Base-by-base conservation (phyloP, 2,888 invertebrate species). In the Aproaerema taeniolella region DNA sequence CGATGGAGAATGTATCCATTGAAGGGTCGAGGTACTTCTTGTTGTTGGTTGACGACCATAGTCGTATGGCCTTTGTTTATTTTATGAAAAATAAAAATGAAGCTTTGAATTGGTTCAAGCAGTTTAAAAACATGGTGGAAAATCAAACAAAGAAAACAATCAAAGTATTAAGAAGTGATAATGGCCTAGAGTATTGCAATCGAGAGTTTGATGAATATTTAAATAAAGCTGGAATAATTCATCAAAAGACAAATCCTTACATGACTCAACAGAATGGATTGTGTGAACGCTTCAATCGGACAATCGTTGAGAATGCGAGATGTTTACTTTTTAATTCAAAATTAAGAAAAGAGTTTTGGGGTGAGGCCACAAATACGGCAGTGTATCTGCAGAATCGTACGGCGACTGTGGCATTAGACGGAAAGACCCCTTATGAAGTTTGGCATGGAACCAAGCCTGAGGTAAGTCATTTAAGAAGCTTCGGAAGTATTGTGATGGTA, bases 61-160 rank as follows among this genome's bases (percentile, higher is more conserved):
- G 39, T 31, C n/a, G 29, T 41, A 52, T 57, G 54, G 7, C 44
- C 5, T 52, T 42, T 49, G 46, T 55, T 0, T 58, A 53, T n/a
- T 55, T 58, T 30, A 35, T 55, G 8, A 50, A 53, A 14, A 28
- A 41, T 1, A 55, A 58, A 28, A 48, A 49, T 43, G 55, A 72
- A 40, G 54, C 41, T 1, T 37, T 45, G 0, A n/a, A 38, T 34
- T 14, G 26, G 11, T 53, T 50, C 41, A 52, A 33, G 20, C 15
- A 42, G 10, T 42, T 25, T 17, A 31, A 46, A 30, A 11, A 10
- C 9, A 6, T 40, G 5, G 46, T 43, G 2, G 46, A 46, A 10
- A 43, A 41, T 20, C 46, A 46, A 15, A 26, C 26, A 6, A 28
- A 24, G 8, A 42, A 33, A 25, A 41, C 31, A 13, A 43, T 46